These are phyloP conservation scores for Tanaodytes sp. DNA, from an alignment of 2,888 invertebrate species.

Conservation along the genomic window DNA sequence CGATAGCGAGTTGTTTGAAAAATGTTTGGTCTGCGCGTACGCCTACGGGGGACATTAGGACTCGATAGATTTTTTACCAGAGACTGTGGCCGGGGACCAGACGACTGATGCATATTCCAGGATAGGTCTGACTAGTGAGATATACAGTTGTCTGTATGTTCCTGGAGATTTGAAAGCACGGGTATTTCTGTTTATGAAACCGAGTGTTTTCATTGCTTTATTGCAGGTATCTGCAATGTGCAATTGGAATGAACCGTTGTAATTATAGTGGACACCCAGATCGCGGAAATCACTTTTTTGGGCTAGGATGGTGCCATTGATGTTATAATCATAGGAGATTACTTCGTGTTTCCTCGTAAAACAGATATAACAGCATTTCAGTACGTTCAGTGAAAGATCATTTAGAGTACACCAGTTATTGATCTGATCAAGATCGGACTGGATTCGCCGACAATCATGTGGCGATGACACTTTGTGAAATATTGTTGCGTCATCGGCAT, in stretches of 20 bases:
- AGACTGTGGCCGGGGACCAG: too few relatives aligned
- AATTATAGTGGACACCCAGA: background rate
- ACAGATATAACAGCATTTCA: conserved; percentile 11
- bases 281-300: background rate
- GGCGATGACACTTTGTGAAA: background rate
- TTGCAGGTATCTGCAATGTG: background rate
- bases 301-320: background rate
- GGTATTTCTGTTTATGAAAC: background rate
- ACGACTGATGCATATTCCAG: too few relatives aligned
- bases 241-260: background rate
- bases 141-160: background rate
- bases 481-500: conserved; percentile 24
- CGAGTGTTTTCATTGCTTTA: background rate
- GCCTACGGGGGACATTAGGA: too few relatives aligned
- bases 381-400: conserved; percentile 9
- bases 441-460: background rate
- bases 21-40: too few relatives aligned
- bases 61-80: too few relatives aligned
- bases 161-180: background rate
- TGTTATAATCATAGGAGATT: background rate
- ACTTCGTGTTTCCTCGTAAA: background rate
- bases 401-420: background rate
- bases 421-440: conserved; percentile 12
- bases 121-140: conserved; percentile 3
- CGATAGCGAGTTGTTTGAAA: too few relatives aligned